Base-by-base conservation (phyloP, 2,113 vertebrate genomes). In the Xiphophorus couchianus region DNA sequence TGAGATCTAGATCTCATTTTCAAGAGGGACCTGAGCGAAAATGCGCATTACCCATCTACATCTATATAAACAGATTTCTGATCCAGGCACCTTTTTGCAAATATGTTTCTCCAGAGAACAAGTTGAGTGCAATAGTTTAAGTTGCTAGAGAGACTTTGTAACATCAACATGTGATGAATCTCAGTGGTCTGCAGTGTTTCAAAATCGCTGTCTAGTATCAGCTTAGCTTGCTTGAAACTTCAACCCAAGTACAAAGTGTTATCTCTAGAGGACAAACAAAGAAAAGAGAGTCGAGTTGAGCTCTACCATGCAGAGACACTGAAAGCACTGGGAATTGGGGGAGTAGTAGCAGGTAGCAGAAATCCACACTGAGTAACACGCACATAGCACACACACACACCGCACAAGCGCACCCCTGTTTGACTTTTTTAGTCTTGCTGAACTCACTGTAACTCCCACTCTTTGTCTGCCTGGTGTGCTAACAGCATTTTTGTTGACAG, bases 361-460 rank as follows among this genome's bases (percentile, higher is more conserved):
- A 39, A 81, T 58, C 25, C 76, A 73, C 75, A 29, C 35, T 0
- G n/a, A 74, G 27, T 66, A 37, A 37, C 35, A 22, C 54, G n/a
- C 69, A 17, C 44, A 37, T 39, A 28, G 79, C 28, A 28, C 28
- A 28, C 28, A 28, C 28, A 28, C 28, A 28, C 28, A 28, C 28
- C 28, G 28, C 54, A 76, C 54, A 68, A 77, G 39, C 61, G 35
- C 69, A 25, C 73, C 68, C n/a, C 61, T 28, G 77, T 71, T 80
- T 77, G 75, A 83, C 73, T 76, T 73, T 83, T 72, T 39, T 42
- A 71, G 66, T 71, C 75, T 74, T 0, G 39, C 42, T 84, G 62
- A 90, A 82, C 86, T 84, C 42, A 7, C 51, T 66, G 66, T 68
- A 66, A 78, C 78, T 78, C 81, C 82, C 66, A 72, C 81, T 72